Conservation (phyloP, 2,797 vertebrate genomes). For the Percopsis omiscomaycus region DNA sequence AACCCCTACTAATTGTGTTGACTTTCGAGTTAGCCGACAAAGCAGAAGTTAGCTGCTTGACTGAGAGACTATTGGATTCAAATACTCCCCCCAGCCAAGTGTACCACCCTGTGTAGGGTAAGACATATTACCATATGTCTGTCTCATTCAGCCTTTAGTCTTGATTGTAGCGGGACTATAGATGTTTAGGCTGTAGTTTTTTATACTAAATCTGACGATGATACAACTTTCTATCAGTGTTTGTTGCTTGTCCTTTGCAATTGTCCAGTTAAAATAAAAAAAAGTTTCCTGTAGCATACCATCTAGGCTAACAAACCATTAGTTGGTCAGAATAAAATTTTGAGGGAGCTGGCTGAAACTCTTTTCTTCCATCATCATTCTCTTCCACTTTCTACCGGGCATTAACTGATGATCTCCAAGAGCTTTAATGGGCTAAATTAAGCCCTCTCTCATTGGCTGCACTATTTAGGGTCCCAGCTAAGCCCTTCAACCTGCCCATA, state of each 20-base stretch:
- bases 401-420: constrained; percentile 47
- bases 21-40: not conserved
- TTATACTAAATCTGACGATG: not conserved
- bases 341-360: not conserved
- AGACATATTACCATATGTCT: not conserved
- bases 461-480: constrained; percentile 21
- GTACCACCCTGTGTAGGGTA: not conserved
- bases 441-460: constrained; percentile 41
- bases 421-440: constrained; percentile 56
- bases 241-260: not conserved
- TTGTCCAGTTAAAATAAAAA: not conserved
- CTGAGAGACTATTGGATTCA: not conserved
- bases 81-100: not conserved
- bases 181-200: not conserved
- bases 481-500: constrained; percentile 16
- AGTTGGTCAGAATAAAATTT: not conserved
- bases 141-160: not conserved
- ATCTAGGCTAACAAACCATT: not conserved
- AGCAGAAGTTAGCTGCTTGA: not conserved
- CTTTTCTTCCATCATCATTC: no score
- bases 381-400: constrained; percentile 10
- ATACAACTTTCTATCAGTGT: not conserved
- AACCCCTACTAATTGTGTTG: not conserved
- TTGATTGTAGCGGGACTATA: no score
- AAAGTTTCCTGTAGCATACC: not conserved